Evolutionary conservation across 1,140 invertebrate genomes (phyloP).

Genomic region (Diprion similis): DNA sequence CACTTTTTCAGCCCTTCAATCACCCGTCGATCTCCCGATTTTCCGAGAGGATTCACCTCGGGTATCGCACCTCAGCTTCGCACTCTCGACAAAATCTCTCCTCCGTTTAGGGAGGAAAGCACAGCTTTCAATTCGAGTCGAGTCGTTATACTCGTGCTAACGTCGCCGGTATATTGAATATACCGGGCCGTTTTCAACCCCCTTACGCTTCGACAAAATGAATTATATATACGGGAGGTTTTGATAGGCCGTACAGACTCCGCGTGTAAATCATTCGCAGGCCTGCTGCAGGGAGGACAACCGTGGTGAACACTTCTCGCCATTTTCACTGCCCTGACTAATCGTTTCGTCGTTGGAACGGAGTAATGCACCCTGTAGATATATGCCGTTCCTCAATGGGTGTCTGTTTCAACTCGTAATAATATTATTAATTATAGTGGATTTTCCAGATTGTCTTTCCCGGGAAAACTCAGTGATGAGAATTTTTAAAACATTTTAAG

Average conservation of each 20-base stretch:
- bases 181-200: not conserved
- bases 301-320: slow-evolving; percentile 24
- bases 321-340: slow-evolving; percentile 46
- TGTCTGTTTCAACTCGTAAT: slow-evolving; percentile 22
- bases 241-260: not conserved
- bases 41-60: no score
- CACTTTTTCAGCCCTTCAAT: no score
- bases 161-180: not conserved
- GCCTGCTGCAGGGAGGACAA: slow-evolving; percentile 28
- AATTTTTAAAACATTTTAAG: slow-evolving; percentile 28
- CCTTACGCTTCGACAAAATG: not conserved
- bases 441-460: slow-evolving; percentile 30
- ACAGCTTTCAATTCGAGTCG: not conserved
- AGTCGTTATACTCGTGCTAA: not conserved
- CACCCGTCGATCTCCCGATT: no score
- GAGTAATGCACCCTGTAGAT: slow-evolving; percentile 49
- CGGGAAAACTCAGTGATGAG: slow-evolving; percentile 33
- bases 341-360: slow-evolving; percentile 58
- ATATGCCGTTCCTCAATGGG: not conserved
- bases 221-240: not conserved
- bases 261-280: slow-evolving; percentile 14
- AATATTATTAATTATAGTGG: slow-evolving; percentile 28
- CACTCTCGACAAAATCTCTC: not conserved
- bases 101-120: no score
- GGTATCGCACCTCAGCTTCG: not conserved